phyloP scores from a whole-genome alignment of 2,797 vertebrate species.

The Nannoperca australis region DNA sequence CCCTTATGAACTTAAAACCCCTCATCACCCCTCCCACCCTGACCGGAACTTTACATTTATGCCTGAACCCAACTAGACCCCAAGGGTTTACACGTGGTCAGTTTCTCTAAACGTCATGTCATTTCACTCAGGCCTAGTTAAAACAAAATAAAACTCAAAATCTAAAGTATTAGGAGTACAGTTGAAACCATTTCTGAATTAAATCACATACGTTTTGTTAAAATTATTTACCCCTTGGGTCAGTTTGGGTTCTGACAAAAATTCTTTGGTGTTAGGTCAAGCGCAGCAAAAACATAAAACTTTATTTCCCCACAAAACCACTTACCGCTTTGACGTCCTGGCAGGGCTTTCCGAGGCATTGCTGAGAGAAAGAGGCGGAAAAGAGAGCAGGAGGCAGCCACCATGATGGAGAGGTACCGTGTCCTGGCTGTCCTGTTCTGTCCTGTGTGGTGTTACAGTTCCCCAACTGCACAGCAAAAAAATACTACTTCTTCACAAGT shows the following conservation, averaged over 20 bases:
- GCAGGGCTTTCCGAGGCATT: slow-evolving; percentile 97
- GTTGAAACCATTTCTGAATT: background rate
- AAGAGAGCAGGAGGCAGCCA: slow-evolving; percentile 93
- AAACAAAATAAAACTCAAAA: background rate
- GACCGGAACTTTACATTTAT: slow-evolving; percentile 27
- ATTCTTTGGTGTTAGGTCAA: slow-evolving; percentile 20
- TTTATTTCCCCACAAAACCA: slow-evolving; percentile 33
- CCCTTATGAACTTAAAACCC: slow-evolving; percentile 10
- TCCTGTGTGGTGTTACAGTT: slow-evolving; percentile 67
- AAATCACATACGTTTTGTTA: background rate
- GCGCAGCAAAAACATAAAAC: slow-evolving; percentile 5
- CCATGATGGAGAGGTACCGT: slow-evolving; percentile 96
- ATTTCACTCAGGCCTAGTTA: background rate
- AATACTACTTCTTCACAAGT: background rate
- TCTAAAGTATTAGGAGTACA: background rate
- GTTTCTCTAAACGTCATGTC: background rate
- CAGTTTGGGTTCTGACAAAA: slow-evolving; percentile 69
- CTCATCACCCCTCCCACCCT: slow-evolving; percentile 15
- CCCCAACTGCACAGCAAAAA: background rate
- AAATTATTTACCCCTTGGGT: slow-evolving; percentile 42
- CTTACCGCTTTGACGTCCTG: slow-evolving; percentile 85
- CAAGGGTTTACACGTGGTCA: slow-evolving; percentile 33
- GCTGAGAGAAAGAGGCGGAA: slow-evolving; percentile 97
- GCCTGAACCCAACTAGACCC: slow-evolving; percentile 65
- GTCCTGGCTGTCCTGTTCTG: slow-evolving; percentile 74